Evolutionary conservation across 37 sponge, comb jelly and placozoan species (phyloP).

Genomic region (Ephydatia muelleri): DNA sequence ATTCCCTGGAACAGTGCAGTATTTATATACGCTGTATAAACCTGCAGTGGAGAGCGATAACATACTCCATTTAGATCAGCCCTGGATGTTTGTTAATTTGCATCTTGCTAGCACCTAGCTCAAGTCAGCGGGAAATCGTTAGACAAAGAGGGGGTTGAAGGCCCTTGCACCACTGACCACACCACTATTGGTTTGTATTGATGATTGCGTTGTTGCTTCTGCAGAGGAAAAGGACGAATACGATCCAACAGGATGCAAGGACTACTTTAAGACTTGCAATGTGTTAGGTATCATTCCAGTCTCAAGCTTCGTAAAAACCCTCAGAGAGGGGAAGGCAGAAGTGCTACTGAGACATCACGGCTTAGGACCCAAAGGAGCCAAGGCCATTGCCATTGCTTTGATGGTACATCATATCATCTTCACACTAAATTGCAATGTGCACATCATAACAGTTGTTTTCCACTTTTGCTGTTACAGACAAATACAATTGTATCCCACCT

Average conservation of each 20-base stretch:
- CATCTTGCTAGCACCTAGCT: too few relatives aligned
- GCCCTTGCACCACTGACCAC: too few relatives aligned
- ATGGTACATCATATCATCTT: constrained; percentile 38
- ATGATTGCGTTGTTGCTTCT: too few relatives aligned
- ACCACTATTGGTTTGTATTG: too few relatives aligned
- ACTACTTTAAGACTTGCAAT: constrained; percentile 81
- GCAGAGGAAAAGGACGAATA: constrained; percentile 89
- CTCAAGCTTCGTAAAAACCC: constrained; percentile 69
- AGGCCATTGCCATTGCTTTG: constrained; percentile 87
- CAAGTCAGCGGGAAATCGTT: too few relatives aligned
- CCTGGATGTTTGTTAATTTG: too few relatives aligned
- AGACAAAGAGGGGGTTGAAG: too few relatives aligned
- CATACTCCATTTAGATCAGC: too few relatives aligned
- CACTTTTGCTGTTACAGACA: constrained; percentile 56
- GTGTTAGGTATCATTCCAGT: constrained; percentile 87
- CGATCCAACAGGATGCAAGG: constrained; percentile 82
- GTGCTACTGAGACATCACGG: constrained; percentile 90
- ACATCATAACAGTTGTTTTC: background rate
- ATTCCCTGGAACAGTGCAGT: too few relatives aligned
- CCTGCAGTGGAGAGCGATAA: too few relatives aligned
- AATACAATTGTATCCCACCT: constrained; percentile 87
- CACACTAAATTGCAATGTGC: background rate
- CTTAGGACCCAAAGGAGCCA: constrained; percentile 92
- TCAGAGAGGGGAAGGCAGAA: constrained; percentile 43
- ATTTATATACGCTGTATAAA: too few relatives aligned